Evolutionary conservation across 2,888 invertebrate species (phyloP).

Genomic region (Panzeria rudis): DNA sequence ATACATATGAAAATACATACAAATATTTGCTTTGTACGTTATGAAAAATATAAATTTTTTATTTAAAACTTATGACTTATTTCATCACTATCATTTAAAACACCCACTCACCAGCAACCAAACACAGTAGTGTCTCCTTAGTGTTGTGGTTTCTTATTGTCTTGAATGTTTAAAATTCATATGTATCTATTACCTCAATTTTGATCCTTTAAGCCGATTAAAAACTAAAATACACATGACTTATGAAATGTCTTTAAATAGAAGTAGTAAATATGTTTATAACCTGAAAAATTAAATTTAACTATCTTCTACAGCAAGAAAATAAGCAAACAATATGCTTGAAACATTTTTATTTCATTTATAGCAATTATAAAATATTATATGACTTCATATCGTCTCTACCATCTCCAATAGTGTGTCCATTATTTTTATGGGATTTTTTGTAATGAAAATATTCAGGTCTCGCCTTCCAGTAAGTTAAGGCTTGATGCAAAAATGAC

Average conservation of each 20-base stretch:
- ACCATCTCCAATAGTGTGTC: too few species aligned
- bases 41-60: not conserved
- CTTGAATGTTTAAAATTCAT: slow-evolving; percentile 16
- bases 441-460: too few species aligned
- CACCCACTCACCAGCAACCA: not conserved
- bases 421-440: too few species aligned
- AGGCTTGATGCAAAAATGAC: too few species aligned
- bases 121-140: not conserved
- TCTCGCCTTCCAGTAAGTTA: too few species aligned
- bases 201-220: slow-evolving; percentile 52
- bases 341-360: not conserved
- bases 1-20: too few species aligned
- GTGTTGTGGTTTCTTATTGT: not conserved
- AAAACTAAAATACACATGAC: slow-evolving; percentile 32
- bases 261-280: not conserved
- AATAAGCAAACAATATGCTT: slow-evolving; percentile 14
- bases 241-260: slow-evolving; percentile 21
- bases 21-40: not conserved
- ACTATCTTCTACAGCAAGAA: not conserved
- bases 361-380: too few species aligned
- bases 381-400: too few species aligned
- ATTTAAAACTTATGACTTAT: not conserved
- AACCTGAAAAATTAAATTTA: not conserved
- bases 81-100: not conserved
- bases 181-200: slow-evolving; percentile 21